These are phyloP conservation scores for Zaprionus taronus DNA, from an alignment of 1,140 invertebrate genomes.

Conservation along the genomic window DNA sequence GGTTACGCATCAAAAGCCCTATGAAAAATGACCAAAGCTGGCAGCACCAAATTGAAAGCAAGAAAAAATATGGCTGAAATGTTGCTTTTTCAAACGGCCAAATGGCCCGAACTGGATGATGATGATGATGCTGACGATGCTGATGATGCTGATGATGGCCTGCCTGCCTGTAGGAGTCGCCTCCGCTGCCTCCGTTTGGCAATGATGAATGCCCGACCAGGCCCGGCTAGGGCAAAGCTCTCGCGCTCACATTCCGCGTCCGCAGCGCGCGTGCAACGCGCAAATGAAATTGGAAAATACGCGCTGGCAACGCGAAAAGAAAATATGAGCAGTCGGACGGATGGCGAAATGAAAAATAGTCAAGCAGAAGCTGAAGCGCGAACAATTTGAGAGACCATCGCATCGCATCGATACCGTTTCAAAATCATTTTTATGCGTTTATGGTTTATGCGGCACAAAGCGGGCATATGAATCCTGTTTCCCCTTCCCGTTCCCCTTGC, in stretches of 20 bases:
- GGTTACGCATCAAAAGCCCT: constrained; percentile 78
- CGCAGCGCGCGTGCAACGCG: constrained; percentile 47
- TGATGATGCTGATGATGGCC: constrained; percentile 26
- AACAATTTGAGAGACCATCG: constrained; percentile 68
- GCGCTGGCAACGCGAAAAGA: constrained; percentile 75
- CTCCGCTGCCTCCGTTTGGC: constrained; percentile 42
- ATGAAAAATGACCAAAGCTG: constrained; percentile 81
- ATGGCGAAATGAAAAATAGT: constrained; percentile 77
- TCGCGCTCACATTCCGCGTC: constrained; percentile 72
- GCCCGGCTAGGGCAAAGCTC: constrained; percentile 17
- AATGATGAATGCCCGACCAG: constrained; percentile 74
- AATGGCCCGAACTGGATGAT: constrained; percentile 33
- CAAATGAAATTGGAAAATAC: constrained; percentile 82
- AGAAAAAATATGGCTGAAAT: constrained; percentile 81
- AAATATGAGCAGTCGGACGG: constrained; percentile 61
- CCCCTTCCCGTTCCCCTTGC: background rate
- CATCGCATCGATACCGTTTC: constrained; percentile 53
- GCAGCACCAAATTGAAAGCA: constrained; percentile 78
- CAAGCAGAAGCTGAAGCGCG: constrained; percentile 60
- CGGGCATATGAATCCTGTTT: constrained; percentile 49
- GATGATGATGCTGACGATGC: constrained; percentile 19
- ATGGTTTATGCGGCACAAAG: constrained; percentile 71
- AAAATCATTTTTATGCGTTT: constrained; percentile 64
- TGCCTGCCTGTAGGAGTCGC: constrained; percentile 24
- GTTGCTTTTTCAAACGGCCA: constrained; percentile 80